Base-by-base conservation (phyloP, 2,888 invertebrate genomes). In the Diarsia dahlii region DNA sequence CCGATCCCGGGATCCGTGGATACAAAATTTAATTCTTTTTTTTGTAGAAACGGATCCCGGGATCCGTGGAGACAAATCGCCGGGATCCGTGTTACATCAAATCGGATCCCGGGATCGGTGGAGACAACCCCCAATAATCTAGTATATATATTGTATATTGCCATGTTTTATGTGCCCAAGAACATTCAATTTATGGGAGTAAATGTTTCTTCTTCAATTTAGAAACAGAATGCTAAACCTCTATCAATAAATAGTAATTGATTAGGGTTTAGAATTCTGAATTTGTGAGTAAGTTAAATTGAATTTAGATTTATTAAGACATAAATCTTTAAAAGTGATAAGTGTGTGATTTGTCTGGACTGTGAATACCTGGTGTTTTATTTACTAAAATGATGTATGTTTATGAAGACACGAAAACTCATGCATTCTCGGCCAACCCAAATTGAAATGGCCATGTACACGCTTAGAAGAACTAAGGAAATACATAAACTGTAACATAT, bases 101-200 rank as follows among this genome's bases (percentile, higher is more conserved):
- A n/a, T n/a, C n/a, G n/a, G n/a, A n/a, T n/a, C n/a, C n/a, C n/a
- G n/a, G n/a, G n/a, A n/a, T n/a, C n/a, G n/a, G n/a, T n/a, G n/a
- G n/a, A n/a, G n/a, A n/a, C n/a, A n/a, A n/a, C n/a, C n/a, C n/a
- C n/a, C 39, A 39, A n/a, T 3, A n/a, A n/a, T 45, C 5, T 13
- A n/a, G 2, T 62, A 34, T 79, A 54, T 52, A n/a, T 45, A 2
- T 13, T 13, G 2, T 62, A 34, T 79, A 54, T 52, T 50, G 46
- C 28, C 2, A n/a, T 45, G 58, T 48, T 56, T 18, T 46, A 34
- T 15, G 23, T 58, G 23, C 13, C 28, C 9, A 50, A 23, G 45
- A 48, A 39, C 3, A 64, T 48, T 3, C 23, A 39, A n/a, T 76
- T 10, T 13, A 10, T 74, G 20, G 2, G 10, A 65, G 18, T 48